A percentile compares a stretch with the other conserved stretches of the same genome.
Evolutionary conservation across 2,888 invertebrate species (phyloP).

Genomic region (Gymnosoma rotundatum): DNA sequence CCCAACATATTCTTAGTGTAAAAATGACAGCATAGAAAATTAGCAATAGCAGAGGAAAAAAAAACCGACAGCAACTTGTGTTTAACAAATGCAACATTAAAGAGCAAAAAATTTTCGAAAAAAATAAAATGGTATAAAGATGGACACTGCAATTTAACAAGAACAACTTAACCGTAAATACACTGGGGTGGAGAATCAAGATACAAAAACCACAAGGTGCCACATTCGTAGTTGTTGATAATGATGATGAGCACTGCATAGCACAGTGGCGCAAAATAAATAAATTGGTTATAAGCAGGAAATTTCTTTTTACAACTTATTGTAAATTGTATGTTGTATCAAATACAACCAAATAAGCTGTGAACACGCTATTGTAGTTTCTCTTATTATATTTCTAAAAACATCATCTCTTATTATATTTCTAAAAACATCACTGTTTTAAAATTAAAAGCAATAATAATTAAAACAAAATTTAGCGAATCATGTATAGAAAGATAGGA

Average conservation of each 20-base stretch:
- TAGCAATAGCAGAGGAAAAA: slow-evolving; percentile 17
- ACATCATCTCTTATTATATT: too few relatives aligned
- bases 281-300: too few relatives aligned
- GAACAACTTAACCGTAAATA: slow-evolving; percentile 27
- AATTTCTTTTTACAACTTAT: too few relatives aligned
- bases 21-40: slow-evolving; percentile 48
- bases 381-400: too few relatives aligned
- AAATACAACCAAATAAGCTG: too few relatives aligned
- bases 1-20: slow-evolving; percentile 42
- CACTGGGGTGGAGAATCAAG: slow-evolving; percentile 27
- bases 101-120: slow-evolving; percentile 16
- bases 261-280: too few relatives aligned
- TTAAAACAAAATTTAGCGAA: too few relatives aligned
- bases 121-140: slow-evolving; percentile 22
- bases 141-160: slow-evolving; percentile 44
- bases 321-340: too few relatives aligned
- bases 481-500: too few relatives aligned
- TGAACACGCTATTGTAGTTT: too few relatives aligned
- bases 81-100: slow-evolving; percentile 39
- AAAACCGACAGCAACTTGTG: slow-evolving; percentile 26
- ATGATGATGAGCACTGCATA: slow-evolving; percentile 47
- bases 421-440: too few relatives aligned
- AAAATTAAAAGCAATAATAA: too few relatives aligned
- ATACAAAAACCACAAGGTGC: slow-evolving; percentile 66
- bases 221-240: slow-evolving; percentile 65